Evolutionary conservation across 2,113 vertebrate genomes (phyloP).

Genomic region (Electrona antarctica): DNA sequence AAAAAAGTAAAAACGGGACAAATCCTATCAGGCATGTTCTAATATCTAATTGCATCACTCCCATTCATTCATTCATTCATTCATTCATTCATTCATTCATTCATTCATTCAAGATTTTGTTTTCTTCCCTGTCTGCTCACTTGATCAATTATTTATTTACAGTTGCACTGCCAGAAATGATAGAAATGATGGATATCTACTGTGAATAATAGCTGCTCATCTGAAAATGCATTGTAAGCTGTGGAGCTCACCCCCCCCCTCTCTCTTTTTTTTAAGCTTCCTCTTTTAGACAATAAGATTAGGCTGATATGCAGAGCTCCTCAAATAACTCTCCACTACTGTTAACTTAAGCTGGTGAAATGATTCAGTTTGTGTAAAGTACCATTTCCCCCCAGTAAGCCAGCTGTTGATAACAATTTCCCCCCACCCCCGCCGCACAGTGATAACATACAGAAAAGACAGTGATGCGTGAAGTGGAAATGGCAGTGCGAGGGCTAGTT

Average conservation of each 20-base stretch:
- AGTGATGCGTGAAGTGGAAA: constrained; percentile 60
- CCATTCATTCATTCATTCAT: constrained; percentile 38
- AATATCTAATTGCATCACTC: constrained; percentile 70
- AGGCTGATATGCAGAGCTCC: constrained; percentile 15
- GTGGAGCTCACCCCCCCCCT: not conserved
- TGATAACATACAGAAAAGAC: constrained; percentile 42
- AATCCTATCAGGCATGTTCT: constrained; percentile 68
- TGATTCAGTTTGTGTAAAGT: constrained; percentile 35
- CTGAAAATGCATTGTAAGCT: constrained; percentile 17
- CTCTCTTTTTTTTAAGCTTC: not conserved
- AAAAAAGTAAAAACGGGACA: constrained; percentile 53
- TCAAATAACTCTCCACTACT: constrained; percentile 23
- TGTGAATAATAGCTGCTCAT: constrained; percentile 4
- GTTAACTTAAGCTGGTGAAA: constrained; percentile 42
- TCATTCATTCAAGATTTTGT: constrained; percentile 6
- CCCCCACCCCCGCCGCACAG: constrained; percentile 11
- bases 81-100: constrained; percentile 8
- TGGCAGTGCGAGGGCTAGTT: constrained; percentile 23
- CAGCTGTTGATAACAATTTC: constrained; percentile 53
- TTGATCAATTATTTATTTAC: not conserved
- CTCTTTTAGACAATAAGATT: constrained; percentile 40
- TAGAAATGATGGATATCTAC: not conserved
- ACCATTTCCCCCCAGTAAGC: constrained; percentile 31
- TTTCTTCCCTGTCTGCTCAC: not conserved
- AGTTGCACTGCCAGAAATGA: constrained; percentile 6